Percentiles rank a stretch among this genome's conserved stretches.
Conservation (phyloP, 2,797 vertebrate species). For the Coendou prehensilis region DNA sequence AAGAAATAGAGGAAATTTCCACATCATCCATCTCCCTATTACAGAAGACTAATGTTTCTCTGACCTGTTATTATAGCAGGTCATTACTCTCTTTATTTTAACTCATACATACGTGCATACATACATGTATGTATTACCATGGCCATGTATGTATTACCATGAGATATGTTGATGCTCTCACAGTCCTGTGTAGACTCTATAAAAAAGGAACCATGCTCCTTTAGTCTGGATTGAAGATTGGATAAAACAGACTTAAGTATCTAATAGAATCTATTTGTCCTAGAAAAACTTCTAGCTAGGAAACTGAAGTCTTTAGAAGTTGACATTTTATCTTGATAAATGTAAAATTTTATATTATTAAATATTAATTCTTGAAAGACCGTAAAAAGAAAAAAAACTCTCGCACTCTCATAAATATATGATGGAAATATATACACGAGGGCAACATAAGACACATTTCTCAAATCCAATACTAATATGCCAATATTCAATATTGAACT, state of each 20-base stretch:
- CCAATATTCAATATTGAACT: not conserved
- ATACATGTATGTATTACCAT: not conserved
- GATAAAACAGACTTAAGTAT: not conserved
- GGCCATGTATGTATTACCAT: not conserved
- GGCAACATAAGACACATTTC: not conserved
- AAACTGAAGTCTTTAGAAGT: not conserved
- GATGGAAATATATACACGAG: not conserved
- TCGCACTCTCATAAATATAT: not conserved
- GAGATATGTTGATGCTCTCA: not conserved
- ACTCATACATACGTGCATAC: not conserved
- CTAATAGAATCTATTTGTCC: not conserved
- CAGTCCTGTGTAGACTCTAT: not conserved
- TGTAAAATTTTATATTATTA: not conserved
- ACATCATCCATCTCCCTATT: not conserved
- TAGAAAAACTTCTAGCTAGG: not conserved
- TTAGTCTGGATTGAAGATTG: not conserved
- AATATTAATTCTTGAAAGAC: not conserved
- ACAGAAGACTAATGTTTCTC: not conserved
- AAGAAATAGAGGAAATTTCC: slow-evolving; percentile 32
- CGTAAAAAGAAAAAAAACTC: not conserved
- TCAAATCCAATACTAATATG: not conserved
- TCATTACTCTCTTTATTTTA: not conserved
- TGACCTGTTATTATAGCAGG: not conserved
- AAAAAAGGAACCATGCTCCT: not conserved
- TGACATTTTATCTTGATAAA: not conserved